phyloP scores from a whole-genome alignment of 2,888 invertebrate genomes.

The Apantesis nais region DNA sequence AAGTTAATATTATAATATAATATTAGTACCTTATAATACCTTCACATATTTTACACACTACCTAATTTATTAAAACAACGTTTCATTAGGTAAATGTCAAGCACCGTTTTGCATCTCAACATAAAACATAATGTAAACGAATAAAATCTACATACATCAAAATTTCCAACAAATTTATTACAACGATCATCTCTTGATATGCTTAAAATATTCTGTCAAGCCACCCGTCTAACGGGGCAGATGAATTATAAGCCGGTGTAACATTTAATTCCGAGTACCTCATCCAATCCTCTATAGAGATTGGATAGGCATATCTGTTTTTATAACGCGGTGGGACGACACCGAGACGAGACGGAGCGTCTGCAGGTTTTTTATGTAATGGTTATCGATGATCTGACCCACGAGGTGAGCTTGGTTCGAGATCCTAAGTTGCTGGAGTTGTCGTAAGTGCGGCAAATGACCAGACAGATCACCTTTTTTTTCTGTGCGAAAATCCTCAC shows the following conservation, averaged over 20 bases:
- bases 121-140: not conserved
- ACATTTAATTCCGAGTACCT: conserved; percentile 14
- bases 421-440: too few species aligned
- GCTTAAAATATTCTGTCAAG: conserved; percentile 5
- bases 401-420: too few species aligned
- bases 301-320: not conserved
- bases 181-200: not conserved
- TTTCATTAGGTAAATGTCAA: not conserved
- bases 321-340: not conserved
- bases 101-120: not conserved
- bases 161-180: not conserved
- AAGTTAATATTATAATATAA: too few species aligned
- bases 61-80: too few species aligned
- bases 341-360: not conserved
- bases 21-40: too few species aligned
- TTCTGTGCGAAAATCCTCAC: too few species aligned
- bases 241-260: conserved; percentile 15
- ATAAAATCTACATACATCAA: not conserved
- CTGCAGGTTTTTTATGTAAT: not conserved
- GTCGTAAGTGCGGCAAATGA: too few species aligned
- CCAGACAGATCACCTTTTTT: too few species aligned
- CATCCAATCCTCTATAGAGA: conserved; percentile 10
- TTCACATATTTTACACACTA: too few species aligned
- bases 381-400: not conserved
- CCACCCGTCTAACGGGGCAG: conserved; percentile 5